These are phyloP conservation scores for Hyphantria cunea DNA, from an alignment of 1,140 invertebrate species.

Conservation along the genomic window DNA sequence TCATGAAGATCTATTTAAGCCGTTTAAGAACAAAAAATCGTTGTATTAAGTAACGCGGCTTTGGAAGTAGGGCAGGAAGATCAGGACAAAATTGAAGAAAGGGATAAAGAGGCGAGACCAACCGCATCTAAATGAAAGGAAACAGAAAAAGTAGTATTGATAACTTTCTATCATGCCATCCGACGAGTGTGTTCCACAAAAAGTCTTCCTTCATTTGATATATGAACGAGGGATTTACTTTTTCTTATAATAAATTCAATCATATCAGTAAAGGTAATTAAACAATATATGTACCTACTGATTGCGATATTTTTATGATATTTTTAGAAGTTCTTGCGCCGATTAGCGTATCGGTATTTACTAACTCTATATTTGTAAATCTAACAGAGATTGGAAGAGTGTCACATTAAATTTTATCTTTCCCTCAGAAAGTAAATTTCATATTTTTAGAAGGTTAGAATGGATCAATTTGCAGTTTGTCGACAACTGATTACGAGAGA, in stretches of 20 bases:
- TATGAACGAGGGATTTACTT: conserved; percentile 24
- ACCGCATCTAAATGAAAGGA: conserved; percentile 49
- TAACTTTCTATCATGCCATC: conserved; percentile 36
- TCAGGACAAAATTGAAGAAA: conserved; percentile 38
- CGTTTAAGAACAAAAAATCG: conserved; percentile 38
- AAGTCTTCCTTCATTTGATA: conserved; percentile 48
- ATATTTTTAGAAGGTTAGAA: too few species aligned
- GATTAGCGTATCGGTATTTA: too few species aligned
- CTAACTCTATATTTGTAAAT: too few species aligned
- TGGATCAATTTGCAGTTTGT: too few species aligned
- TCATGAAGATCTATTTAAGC: conserved; percentile 32
- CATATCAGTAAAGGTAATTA: conserved; percentile 19
- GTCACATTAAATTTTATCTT: too few species aligned
- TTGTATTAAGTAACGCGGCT: conserved; percentile 48
- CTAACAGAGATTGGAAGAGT: too few species aligned
- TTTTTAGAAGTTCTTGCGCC: too few species aligned
- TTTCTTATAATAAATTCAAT: conserved; percentile 5
- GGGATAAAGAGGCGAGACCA: conserved; percentile 38
- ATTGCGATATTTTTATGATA: too few species aligned
- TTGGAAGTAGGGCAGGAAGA: conserved; percentile 30
- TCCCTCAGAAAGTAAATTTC: too few species aligned
- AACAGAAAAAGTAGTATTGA: conserved; percentile 40
- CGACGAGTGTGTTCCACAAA: conserved; percentile 35
- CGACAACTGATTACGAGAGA: too few species aligned
- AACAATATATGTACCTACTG: conserved; percentile 2